phyloP scores from a whole-genome alignment of 2,113 vertebrate genomes.

The Erpornis zantholeuca region DNA sequence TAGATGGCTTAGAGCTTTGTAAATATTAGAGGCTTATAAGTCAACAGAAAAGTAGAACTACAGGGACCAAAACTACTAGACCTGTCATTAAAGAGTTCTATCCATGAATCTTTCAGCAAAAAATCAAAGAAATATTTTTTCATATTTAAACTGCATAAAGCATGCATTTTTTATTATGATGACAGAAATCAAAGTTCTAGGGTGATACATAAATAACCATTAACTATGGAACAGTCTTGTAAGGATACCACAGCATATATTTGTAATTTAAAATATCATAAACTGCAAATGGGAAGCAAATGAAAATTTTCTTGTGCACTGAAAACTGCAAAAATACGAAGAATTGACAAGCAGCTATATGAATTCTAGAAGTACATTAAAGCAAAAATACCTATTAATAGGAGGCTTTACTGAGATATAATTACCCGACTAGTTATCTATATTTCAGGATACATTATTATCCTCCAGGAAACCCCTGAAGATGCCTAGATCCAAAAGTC shows the following conservation, averaged over 20 bases:
- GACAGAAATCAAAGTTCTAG: background rate
- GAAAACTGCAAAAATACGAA: background rate
- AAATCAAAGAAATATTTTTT: background rate
- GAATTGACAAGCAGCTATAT: background rate
- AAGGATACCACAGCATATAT: background rate
- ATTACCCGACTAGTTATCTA: background rate
- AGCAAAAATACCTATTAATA: constrained; percentile 1
- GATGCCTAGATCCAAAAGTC: background rate
- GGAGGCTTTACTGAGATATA: background rate
- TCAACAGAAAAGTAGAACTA: background rate
- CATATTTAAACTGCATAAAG: background rate
- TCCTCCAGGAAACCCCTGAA: background rate
- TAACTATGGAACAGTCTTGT: background rate
- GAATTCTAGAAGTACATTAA: background rate
- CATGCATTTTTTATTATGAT: background rate
- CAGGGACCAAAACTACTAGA: background rate
- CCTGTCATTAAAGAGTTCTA: background rate
- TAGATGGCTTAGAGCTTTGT: background rate
- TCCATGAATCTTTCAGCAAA: background rate
- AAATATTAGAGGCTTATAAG: background rate
- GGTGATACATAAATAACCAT: background rate
- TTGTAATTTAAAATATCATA: background rate
- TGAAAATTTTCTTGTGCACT: background rate
- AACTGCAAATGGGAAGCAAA: background rate
- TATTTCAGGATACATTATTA: constrained; percentile 3